Conservation (phyloP, 1,140 invertebrate species). For the Helicoverpa zea region DNA sequence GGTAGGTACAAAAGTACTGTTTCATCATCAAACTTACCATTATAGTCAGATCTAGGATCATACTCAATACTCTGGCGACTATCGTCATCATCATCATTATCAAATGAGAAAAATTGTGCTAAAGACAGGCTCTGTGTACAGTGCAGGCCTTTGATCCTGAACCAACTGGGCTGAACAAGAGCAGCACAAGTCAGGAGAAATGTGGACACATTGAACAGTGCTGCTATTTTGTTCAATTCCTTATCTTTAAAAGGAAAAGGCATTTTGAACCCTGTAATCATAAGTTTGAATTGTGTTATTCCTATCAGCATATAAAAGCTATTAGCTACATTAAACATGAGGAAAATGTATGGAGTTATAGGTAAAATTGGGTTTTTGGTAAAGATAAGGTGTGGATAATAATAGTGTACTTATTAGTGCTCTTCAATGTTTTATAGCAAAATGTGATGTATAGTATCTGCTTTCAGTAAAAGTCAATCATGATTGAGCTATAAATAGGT, state of each 20-base stretch:
- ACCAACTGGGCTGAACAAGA: slow-evolving; percentile 86
- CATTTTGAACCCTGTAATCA: slow-evolving; percentile 77
- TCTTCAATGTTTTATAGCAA: background rate
- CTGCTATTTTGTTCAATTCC: slow-evolving; percentile 86
- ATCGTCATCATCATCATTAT: slow-evolving; percentile 76
- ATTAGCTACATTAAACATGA: background rate
- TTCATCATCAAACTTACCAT: slow-evolving; percentile 60
- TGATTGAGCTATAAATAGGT: slow-evolving; percentile 51
- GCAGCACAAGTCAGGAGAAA: slow-evolving; percentile 86
- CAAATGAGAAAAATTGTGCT: slow-evolving; percentile 85
- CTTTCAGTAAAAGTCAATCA: background rate
- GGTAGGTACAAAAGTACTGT: too few species aligned
- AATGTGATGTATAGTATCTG: background rate
- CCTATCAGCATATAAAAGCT: background rate
- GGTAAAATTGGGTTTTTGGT: background rate
- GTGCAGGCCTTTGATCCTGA: slow-evolving; percentile 83
- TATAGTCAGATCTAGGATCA: slow-evolving; percentile 68
- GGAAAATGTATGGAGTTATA: background rate
- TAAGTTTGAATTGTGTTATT: slow-evolving; percentile 22
- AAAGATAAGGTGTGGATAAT: too few species aligned
- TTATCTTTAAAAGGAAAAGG: slow-evolving; percentile 79
- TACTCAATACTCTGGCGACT: slow-evolving; percentile 64
- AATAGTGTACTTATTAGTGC: too few species aligned
- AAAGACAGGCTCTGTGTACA: slow-evolving; percentile 85
- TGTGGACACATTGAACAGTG: slow-evolving; percentile 85